Base-by-base conservation (phyloP, 2,113 vertebrate genomes). In the Oreotrochilus melanogaster region DNA sequence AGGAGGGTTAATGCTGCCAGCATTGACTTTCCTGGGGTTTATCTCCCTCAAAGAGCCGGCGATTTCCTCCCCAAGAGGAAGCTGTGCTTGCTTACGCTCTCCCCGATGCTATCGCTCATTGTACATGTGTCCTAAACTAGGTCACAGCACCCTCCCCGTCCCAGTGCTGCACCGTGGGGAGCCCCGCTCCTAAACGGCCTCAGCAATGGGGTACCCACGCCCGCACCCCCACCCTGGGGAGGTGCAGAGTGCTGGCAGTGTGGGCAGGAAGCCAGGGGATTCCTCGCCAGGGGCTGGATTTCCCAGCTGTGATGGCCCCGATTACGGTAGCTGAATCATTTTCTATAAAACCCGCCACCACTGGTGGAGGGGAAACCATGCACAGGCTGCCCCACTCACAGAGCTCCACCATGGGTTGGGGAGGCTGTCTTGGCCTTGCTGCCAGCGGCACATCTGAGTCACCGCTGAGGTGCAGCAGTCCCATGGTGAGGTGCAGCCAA, bases 21-120 rank as follows among this genome's bases (percentile, higher is more conserved):
- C 71, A 7, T 18, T 71, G 53, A 18, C 87, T 73, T 82, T 61
- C 81, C 81, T 86, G 88, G 50, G n/a, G 53, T 82, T 94, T 81
- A 82, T 94, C 93, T 96, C 42, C 71, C 58, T 43, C 25, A 11
- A 31, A 80, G 86, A 93, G 74, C 86, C 81, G 92, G 91, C 65
- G 73, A 81, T 95, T 96, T 97, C 96, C 96, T 93, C 94, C 57
- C 73, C 2, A 4, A 84, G 92, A 93, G 96, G 96, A 97, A 95
- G 84, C 89, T 21, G 12, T 67, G 91, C 94, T 69, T 15, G 80
- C 86, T 89, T 84, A 57, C 13, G 30, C 80, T 89, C 83, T n/a
- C 73, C 47, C 19, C 47, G 96, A 96, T 95, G 94, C 65, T 97
- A 97, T 96, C 96, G 24, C 47, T 2, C 51, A 56, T 28, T 5